Base-by-base conservation (phyloP, 2,888 invertebrate genomes). In the Brachyopa scutellaris region DNA sequence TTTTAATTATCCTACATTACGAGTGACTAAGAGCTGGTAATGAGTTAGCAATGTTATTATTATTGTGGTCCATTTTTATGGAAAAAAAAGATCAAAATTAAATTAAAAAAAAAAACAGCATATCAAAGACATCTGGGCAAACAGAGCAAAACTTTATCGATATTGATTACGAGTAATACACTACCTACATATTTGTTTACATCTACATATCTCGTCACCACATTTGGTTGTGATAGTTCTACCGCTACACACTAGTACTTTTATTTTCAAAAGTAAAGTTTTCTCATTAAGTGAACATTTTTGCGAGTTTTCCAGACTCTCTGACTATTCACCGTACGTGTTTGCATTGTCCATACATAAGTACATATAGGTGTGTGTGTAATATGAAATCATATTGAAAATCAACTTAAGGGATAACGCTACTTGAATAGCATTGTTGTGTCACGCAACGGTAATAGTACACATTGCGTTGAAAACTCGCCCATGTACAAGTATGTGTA, bases 1-100 rank as follows among this genome's bases (percentile, higher is more conserved):
- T 82, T 82, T 82, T 77, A 82, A 72, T 82, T 70, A 77, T 77
- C 59, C 47, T 21, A 53, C 61, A 79, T 79, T 53, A 79, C 26
- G 49, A 76, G 38, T 45, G 64, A 59, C 59, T 36, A 29, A 33
- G 62, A 66, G 53, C 55, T 66, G 38, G 53, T 79, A 59, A 78
- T 79, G 61, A 67, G 80, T 64, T 69, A 38, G 53, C 57, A 57
- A 64, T 45, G 72, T 51, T 59, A 49, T 72, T 66, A 66, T 80
- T 40, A 67, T 67, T 33, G 11, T 4, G 31, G 38, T 47, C 26
- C 29, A 26, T 66, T n/a, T 38, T 59, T 29, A 1, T 19, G 26
- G 23, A 8, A 15, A 4, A 21, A 7, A 2, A 19, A 61, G 17
- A 36, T 19, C 49, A 29, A 7, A 38, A 38, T 29, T 26, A 9